Base-by-base conservation (phyloP, 1,140 invertebrate species). In the Nephila pilipes region DNA sequence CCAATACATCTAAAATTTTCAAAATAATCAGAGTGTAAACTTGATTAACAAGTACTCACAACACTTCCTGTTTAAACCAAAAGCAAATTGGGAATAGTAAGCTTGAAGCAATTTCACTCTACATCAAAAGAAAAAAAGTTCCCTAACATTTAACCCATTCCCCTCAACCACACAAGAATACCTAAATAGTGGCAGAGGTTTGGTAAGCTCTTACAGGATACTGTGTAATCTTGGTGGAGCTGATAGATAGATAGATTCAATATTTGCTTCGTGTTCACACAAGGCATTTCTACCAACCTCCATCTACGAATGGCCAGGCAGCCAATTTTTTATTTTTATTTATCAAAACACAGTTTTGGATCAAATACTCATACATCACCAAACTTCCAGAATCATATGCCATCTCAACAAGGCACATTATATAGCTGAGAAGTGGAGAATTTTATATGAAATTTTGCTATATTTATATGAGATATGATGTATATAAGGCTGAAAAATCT, bases 201-300 rank as follows among this genome's bases (percentile, higher is more conserved):
- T 75, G 87, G 75, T 65, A 88, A 88, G 63, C 63, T 69, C 83
- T n/a, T 36, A n/a, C 29, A 38, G 63, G 60, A 88, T 38, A 65
- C 46, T 69, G 36, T 38, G 16, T 32, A 58, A 38, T 22, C 90
- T 63, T 36, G 46, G 29, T 22, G 36, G 55, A 85, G 46, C 54
- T 63, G 90, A 92, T 92, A 92, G 90, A 87, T 60, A 60, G 63
- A 32, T 80, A 57, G 55, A 87, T 93, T 87, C 91, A 93, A 93
- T 93, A 93, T 93, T 93, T 93, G 91, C 91, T 38, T 93, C 81
- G 79, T 87, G 60, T 79, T 65, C 83, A 93, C 65, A 87, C 58
- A 46, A 46, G 46, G 6, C 6, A 46, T 65, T 22, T 22, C 20
- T 20, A 22, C 63, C 22, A 65, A 65, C 25, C 22, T 65, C 63